Evolutionary conservation across 2,888 invertebrate species (phyloP), one percentile per base, ranked within the genome.

Genomic region (Bombylius discolor): DNA sequence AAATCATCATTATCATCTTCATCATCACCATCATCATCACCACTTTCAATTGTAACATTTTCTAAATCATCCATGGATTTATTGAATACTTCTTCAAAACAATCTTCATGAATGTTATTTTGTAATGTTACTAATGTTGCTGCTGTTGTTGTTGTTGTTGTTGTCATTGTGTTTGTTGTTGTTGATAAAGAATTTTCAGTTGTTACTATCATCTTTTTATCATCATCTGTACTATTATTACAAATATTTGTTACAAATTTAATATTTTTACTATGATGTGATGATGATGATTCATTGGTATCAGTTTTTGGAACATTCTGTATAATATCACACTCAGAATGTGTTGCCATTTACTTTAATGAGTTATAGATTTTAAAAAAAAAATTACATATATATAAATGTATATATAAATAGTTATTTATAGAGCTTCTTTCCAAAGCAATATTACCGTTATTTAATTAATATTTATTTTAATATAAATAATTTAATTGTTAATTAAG

Each of bases 61-160:
- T 74, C 74, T 59, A 74, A 57, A 58, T 70, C 68, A 46, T 66
- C 69, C 71, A 74, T 72, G n/a, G 73, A 72, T 12, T 67, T 67
- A 45, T 72, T 73, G 51, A 73, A 72, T 31, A 64, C 64, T 52
- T 66, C 65, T 58, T 74, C 75, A 53, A 72, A 74, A n/a, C 67
- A 66, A 51, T 66, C 68, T n/a, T 65, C 67, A 31, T 62, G 46
- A 23, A 53, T 47, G 34, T 12, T 52, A 14, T 14, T 33, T 47
- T 5, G 32, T 33, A 46, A 52, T 4, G 53, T 32, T 4, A 44
- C 32, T 45, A 49, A 39, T 23, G 47, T 47, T 8, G 12, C 49
- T 46, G 44, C 33, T 4, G 49, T 39, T 46, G 32, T 4, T 39
- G 36, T 8, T 39, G 34, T 32, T 31, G 9, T 5, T 34, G n/a